Evolutionary conservation across 2,797 vertebrate genomes (phyloP), one percentile per base, ranked within the genome.

Genomic region (Mormyrops attenuatus): DNA sequence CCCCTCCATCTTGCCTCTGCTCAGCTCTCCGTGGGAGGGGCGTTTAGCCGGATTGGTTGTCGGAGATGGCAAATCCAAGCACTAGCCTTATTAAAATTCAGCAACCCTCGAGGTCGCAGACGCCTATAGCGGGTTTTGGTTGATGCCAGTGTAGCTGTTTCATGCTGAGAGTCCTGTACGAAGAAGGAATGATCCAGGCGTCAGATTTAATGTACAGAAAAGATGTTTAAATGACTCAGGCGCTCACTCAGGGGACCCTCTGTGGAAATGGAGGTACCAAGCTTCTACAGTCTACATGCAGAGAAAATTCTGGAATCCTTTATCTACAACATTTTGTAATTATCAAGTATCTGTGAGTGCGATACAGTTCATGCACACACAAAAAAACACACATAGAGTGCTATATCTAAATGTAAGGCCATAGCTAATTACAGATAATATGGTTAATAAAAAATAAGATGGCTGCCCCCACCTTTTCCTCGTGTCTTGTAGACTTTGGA

Each of bases 221-320:
- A 85, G 13, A 85, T 26, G 44, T 85, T 49, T 49, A 85, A 85
- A 85, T 5, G 82, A 11, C 11, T 85, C 82, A 85, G 49, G 20
- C 1, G 5, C 3, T 20, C 26, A 5, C 22, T 15, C 49, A 52
- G 44, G 47, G 11, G 85, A 86, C 8, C 49, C 22, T 22, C 84
- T 15, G 47, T 85, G 47, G 26, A 85, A 53, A 20, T 50, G 50
- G 34, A 87, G 26, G 86, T 4, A 9, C 7, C 34, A 8, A 87
- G 52, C 30, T 13, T 30, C 26, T 57, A n/a, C 85, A 15, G 53
- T 87, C 34, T 60, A 7, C 17, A 57, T 57, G 8, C 86, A n/a
- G 52, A 41, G 50, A 60, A 87, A 30, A 87, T 60, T 87, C 30
- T 38, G 86, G 30, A 87, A 60, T 57, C 34, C 53, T 87, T 87